Conservation (phyloP, 2,113 vertebrate species). For the Leuciscus idus region DNA sequence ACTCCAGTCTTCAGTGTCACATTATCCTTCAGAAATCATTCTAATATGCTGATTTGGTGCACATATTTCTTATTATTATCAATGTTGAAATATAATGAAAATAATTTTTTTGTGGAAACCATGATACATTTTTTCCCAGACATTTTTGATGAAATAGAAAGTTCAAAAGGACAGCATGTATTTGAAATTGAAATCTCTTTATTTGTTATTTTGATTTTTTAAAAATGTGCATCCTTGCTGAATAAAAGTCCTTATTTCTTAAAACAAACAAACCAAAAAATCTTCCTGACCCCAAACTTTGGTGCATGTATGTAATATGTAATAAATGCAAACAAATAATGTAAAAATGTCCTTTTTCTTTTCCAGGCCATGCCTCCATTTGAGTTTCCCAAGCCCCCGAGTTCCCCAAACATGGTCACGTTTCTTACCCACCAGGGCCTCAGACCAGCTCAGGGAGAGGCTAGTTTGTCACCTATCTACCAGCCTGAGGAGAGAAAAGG, state of each 20-base stretch:
- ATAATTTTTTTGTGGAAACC: too few relatives aligned
- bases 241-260: background rate
- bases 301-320: background rate
- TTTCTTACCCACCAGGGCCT: conserved; percentile 89
- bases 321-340: background rate
- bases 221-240: background rate
- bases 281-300: background rate
- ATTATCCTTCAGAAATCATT: background rate
- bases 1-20: background rate
- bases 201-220: too few relatives aligned
- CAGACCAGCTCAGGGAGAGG: conserved; percentile 84
- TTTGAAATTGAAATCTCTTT: background rate
- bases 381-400: conserved; percentile 90
- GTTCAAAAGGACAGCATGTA: background rate
- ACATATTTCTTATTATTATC: background rate
- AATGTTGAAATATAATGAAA: background rate
- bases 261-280: background rate
- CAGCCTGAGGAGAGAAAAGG: conserved; percentile 81
- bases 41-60: background rate
- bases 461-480: conserved; percentile 74
- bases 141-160: background rate
- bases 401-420: conserved; percentile 89
- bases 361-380: conserved; percentile 83
- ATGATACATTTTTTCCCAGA: too few relatives aligned
- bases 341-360: background rate